Evolutionary conservation across 2,113 vertebrate genomes (phyloP).

Genomic region (Chauna torquata): DNA sequence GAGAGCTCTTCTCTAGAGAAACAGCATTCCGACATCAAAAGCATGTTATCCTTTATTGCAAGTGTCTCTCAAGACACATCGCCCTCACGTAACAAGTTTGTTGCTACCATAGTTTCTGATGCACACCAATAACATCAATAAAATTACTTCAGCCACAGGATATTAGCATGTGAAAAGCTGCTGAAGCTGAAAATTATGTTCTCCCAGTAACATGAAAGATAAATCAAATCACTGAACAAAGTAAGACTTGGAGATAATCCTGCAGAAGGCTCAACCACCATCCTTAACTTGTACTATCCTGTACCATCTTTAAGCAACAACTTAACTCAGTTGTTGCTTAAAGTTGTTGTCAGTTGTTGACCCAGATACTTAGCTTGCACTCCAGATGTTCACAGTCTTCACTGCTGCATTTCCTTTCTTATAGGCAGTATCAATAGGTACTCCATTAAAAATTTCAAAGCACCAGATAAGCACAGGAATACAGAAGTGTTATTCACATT

Average conservation of each 20-base stretch:
- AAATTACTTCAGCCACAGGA: background rate
- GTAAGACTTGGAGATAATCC: background rate
- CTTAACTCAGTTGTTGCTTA: too few species aligned
- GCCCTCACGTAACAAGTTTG: background rate
- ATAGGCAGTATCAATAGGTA: background rate
- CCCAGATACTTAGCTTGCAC: constrained; percentile 23
- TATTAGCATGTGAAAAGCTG: background rate
- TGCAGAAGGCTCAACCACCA: background rate
- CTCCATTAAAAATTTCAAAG: background rate
- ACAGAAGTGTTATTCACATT: background rate
- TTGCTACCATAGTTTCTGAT: background rate
- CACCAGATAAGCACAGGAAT: background rate
- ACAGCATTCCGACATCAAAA: background rate
- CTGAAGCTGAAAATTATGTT: constrained; percentile 11
- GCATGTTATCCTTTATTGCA: background rate
- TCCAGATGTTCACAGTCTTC: constrained; percentile 41
- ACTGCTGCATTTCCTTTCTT: constrained; percentile 40
- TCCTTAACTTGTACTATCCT: background rate
- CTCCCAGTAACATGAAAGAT: background rate
- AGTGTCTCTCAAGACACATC: background rate
- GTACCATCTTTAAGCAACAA: constrained; percentile 2
- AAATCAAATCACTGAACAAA: constrained; percentile 13
- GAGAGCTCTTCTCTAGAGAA: background rate
- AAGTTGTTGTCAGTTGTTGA: constrained; percentile 8
- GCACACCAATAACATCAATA: background rate